A percentile compares a stretch with the other conserved stretches of the same genome.
These are phyloP conservation scores for Troilus luridus DNA, from an alignment of 2,888 invertebrate genomes.

Conservation along the genomic window DNA sequence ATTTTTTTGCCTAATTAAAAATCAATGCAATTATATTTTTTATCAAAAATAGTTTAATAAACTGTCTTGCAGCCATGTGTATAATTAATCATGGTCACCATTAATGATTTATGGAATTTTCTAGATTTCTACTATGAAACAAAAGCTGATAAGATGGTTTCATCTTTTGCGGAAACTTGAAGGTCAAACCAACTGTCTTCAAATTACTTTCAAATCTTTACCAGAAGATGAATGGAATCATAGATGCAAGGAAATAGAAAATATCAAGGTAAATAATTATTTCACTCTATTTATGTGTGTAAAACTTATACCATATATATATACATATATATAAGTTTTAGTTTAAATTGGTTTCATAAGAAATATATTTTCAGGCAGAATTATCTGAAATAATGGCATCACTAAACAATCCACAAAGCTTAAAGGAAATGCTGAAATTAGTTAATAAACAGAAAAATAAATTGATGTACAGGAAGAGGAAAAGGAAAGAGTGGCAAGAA, in stretches of 20 bases:
- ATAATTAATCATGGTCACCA: too few species aligned
- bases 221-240: conserved; percentile 74
- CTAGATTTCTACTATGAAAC: conserved; percentile 61
- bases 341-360: neutral
- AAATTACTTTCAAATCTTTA: conserved; percentile 70
- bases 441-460: conserved; percentile 71
- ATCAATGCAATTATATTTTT: too few species aligned
- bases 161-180: conserved; percentile 69
- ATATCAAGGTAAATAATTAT: conserved; percentile 70
- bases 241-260: conserved; percentile 72
- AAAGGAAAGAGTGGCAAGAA: conserved; percentile 71
- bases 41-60: too few species aligned
- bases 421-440: conserved; percentile 70
- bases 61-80: too few species aligned
- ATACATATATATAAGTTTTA: conserved; percentile 67
- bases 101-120: conserved; percentile 11
- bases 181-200: conserved; percentile 68
- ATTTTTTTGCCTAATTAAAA: too few species aligned
- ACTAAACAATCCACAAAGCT: conserved; percentile 67
- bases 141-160: conserved; percentile 67
- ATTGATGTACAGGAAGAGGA: conserved; percentile 71
- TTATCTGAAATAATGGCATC: conserved; percentile 57
- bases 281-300: neutral
- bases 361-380: conserved; percentile 55
- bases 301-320: too few species aligned